Evolutionary conservation across 2,797 vertebrate genomes (phyloP), one percentile per base, ranked within the genome.

Genomic region (Brachyrhaphis roseni): DNA sequence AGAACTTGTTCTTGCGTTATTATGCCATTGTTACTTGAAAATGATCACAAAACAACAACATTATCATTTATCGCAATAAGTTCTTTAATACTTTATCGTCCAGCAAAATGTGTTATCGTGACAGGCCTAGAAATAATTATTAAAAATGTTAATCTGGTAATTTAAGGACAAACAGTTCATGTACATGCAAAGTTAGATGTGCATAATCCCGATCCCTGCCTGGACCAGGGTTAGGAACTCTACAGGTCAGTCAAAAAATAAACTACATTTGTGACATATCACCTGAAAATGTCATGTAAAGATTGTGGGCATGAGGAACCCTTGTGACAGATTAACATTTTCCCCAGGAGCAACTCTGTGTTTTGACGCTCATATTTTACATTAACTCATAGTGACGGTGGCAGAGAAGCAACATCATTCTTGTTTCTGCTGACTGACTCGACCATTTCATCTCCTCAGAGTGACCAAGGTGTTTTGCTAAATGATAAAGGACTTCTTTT

Each of bases 361-460:
- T 51, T 59, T 71, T 77, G 26, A 66, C 75, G 20, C 59, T 72
- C 28, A 72, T 72, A 75, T 78, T 82, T 80, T 77, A 82, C 51
- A 80, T 66, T 77, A 78, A 80, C 59, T 26, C 2, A 26, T 73
- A 77, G 45, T 79, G 66, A 88, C 75, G 53, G 49, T 78, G 84
- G 78, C 82, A 78, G 79, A 79, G 83, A 62, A 81, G 81, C 81
- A 70, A 75, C 84, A 73, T 91, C 87, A 84, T 76, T 86, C 79
- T 82, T 62, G 73, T 81, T 86, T 80, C 51, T 81, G 57, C 89
- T 88, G 85, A 86, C 85, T 90, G 87, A 89, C 83, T 93, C 88
- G 2, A 87, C 84, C 81, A 74, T 78, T 91, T 84, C 78, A 80
- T 91, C 80, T 91, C 88, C 81, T 91, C 88, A 83, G 84, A 88